phyloP scores from a whole-genome alignment of 2,797 vertebrate species.

The Bradypus variegatus region DNA sequence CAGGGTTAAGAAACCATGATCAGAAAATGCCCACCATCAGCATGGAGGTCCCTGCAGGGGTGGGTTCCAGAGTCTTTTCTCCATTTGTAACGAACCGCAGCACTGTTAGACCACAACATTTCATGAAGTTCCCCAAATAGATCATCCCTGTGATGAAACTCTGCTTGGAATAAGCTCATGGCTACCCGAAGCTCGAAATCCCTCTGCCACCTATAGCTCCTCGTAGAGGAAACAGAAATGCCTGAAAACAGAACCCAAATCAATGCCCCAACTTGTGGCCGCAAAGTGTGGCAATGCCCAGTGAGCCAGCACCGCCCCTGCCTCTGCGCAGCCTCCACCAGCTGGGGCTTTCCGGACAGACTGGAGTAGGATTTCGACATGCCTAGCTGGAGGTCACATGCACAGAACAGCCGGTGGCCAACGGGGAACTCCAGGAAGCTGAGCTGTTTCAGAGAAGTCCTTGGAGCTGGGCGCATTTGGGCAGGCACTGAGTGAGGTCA shows the following conservation, averaged over 20 bases:
- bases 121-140: background rate
- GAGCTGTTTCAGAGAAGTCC: constrained; percentile 20
- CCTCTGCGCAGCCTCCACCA: background rate
- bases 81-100: background rate
- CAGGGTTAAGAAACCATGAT: background rate
- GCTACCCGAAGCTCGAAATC: constrained; percentile 31
- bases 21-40: background rate
- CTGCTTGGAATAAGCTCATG: constrained; percentile 14
- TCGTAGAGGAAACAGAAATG: constrained; percentile 45
- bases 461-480: background rate
- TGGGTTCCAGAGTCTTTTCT: background rate
- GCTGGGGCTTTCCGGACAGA: constrained; percentile 59
- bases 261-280: background rate
- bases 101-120: background rate
- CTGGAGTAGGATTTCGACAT: constrained; percentile 52
- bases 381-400: constrained; percentile 40
- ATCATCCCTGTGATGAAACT: background rate
- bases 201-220: constrained; percentile 18
- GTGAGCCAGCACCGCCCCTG: background rate
- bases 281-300: constrained; percentile 3
- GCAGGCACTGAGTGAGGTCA: constrained; percentile 1
- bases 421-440: constrained; percentile 56
- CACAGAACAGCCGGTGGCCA: background rate
- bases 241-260: constrained; percentile 32
- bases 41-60: background rate